Base-by-base conservation (phyloP, 2,888 invertebrate genomes). In the Metacarcinus magister region DNA sequence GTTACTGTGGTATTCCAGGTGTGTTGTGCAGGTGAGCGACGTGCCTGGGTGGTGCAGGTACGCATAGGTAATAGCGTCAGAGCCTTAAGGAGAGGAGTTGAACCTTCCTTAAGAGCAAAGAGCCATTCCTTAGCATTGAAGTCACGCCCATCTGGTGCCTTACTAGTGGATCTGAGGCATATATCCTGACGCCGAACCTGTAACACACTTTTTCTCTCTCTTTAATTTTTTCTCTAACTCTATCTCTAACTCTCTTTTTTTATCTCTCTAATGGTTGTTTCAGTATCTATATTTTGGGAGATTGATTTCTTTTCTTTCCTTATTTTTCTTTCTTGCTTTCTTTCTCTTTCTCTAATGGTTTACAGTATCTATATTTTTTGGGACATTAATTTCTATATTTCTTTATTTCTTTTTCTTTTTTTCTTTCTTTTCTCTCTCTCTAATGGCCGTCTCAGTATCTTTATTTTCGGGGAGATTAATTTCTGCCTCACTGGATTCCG, bases 241-340 rank as follows among this genome's bases (percentile, higher is more conserved):
- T 60, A n/a, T 48, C 54, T 89, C 54, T 95, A 67, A 43, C 43
- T 95, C 54, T 46, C 60, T 75, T 44, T 54, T 60, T 95, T 43
- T 92, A 32, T 60, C 92, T 92, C 95, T 95, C 91, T 92, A 28
- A n/a, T 48, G 10, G n/a, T 54, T 23, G 48, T 48, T 23, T 39
- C 39, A 39, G 39, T 39, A 39, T 39, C 39, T 39, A 39, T 39
- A 39, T 92, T n/a, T 67, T 19, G 23, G 19, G 39, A 39, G 0
- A 4, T 19, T 67, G 19, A 67, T 67, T 67, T 19, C 7, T 5
- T n/a, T 67, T 13, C n/a, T 67, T 67, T 13, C 5, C 28, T n/a
- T 82, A 10, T 82, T n/a, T 82, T 5, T 82, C n/a, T n/a, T 23
- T n/a, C n/a, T n/a, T n/a, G n/a, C 60, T 60, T 39, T 60, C 0